A percentile compares a stretch with the other conserved stretches of the same genome.
Evolutionary conservation across 2,113 vertebrate species (phyloP).

Genomic region (Eupsittula cactorum): DNA sequence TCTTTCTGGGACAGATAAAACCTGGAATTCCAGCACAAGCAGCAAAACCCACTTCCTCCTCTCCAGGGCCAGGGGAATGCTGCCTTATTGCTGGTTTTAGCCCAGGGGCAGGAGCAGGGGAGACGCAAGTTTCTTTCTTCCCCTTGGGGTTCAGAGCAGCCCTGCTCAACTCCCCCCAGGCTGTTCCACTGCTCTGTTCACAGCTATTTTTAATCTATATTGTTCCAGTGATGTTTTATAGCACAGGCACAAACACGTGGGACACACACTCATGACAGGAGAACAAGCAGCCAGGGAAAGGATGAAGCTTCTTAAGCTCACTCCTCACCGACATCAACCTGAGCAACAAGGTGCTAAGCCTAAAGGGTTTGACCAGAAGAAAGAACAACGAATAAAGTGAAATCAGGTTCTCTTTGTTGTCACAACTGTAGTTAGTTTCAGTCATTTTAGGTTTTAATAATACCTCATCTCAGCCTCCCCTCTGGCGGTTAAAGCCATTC

Average conservation of each 20-base stretch:
- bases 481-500: not conserved
- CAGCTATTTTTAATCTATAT: not conserved
- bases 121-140: not conserved
- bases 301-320: not conserved
- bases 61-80: fast-evolving
- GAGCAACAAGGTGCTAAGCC: not conserved
- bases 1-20: not conserved
- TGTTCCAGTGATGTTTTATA: not conserved
- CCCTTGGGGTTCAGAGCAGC: not conserved
- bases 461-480: not conserved
- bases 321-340: not conserved
- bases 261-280: not conserved
- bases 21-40: not conserved
- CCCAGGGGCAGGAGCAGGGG: not conserved
- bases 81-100: not conserved
- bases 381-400: fast-evolving
- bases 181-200: not conserved
- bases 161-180: not conserved
- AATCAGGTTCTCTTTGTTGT: too few relatives aligned
- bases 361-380: not conserved
- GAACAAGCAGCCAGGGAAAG: not conserved
- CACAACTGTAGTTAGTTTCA: not conserved
- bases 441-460: not conserved
- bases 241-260: not conserved
- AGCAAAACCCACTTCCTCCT: not conserved